phyloP scores from a whole-genome alignment of 2,888 invertebrate genomes.

The Drosophila crucigera region DNA sequence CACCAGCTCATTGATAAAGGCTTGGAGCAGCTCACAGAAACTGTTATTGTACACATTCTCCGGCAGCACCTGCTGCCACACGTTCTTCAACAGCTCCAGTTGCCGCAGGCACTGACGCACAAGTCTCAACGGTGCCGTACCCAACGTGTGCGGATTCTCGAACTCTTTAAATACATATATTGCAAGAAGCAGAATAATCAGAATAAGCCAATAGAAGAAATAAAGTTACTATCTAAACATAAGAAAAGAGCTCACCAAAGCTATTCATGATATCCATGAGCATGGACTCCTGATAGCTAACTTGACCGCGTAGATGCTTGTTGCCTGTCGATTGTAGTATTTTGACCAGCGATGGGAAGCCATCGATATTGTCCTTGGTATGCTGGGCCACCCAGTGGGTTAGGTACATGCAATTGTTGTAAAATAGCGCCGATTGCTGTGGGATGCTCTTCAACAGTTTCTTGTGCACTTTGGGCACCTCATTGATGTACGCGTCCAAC shows the following conservation, averaged over 20 bases:
- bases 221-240: background rate
- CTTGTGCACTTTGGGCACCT: constrained; percentile 92
- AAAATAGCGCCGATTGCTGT: constrained; percentile 93
- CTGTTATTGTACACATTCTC: constrained; percentile 90
- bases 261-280: constrained; percentile 91
- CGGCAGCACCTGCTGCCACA: constrained; percentile 95
- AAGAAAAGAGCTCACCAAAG: constrained; percentile 87
- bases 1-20: constrained; percentile 83
- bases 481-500: constrained; percentile 91
- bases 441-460: constrained; percentile 93
- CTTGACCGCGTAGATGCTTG: constrained; percentile 90
- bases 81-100: constrained; percentile 92
- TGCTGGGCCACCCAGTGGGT: constrained; percentile 90
- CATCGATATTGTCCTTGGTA: constrained; percentile 86
- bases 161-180: constrained; percentile 62
- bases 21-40: constrained; percentile 87
- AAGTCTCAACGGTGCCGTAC: constrained; percentile 87
- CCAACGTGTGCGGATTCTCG: constrained; percentile 80
- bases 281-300: constrained; percentile 91
- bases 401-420: constrained; percentile 97
- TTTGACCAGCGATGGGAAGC: constrained; percentile 89
- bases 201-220: background rate
- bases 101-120: constrained; percentile 94
- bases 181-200: background rate
- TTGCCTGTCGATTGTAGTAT: constrained; percentile 89